Percentiles rank a stretch among this genome's conserved stretches.
Conservation (phyloP, 2,888 invertebrate genomes). For the Perizoma flavofasciatum region DNA sequence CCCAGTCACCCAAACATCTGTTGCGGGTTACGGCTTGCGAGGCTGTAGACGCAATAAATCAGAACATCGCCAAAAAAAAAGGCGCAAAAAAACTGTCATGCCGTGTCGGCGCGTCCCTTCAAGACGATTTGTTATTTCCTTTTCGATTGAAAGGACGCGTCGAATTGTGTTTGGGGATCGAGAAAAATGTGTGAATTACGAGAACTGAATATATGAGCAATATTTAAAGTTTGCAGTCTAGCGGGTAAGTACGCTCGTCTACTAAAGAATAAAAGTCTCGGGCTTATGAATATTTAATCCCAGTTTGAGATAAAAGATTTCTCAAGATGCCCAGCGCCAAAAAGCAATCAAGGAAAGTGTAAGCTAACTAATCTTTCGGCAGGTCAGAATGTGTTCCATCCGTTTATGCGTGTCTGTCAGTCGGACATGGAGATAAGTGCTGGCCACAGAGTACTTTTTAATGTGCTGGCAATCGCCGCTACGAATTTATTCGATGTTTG, state of each 20-base stretch:
- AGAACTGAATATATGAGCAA: slow-evolving; percentile 39
- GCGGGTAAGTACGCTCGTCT: slow-evolving; percentile 24
- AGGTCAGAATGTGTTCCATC: slow-evolving; percentile 35
- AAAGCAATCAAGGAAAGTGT: slow-evolving; percentile 44
- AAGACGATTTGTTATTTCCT: slow-evolving; percentile 55
- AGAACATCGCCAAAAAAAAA: slow-evolving; percentile 48
- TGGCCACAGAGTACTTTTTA: no score
- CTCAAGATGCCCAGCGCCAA: slow-evolving; percentile 24
- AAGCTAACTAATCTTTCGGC: slow-evolving; percentile 47
- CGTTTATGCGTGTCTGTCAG: slow-evolving; percentile 36
- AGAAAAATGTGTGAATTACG: slow-evolving; percentile 37
- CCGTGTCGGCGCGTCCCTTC: slow-evolving; percentile 41
- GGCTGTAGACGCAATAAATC: slow-evolving; percentile 60
- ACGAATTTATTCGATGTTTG: not conserved
- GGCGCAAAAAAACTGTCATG: slow-evolving; percentile 52
- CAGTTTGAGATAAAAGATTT: slow-evolving; percentile 20
- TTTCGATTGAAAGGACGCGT: slow-evolving; percentile 42
- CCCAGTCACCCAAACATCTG: slow-evolving; percentile 54
- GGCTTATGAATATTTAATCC: slow-evolving; percentile 18
- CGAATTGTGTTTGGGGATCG: slow-evolving; percentile 38
- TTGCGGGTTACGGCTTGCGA: slow-evolving; percentile 52
- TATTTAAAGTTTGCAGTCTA: slow-evolving; percentile 29
- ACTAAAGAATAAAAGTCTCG: slow-evolving; percentile 9
- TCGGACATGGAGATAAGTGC: slow-evolving; percentile 33
- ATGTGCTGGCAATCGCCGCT: slow-evolving; percentile 24